Conservation (phyloP, 1,140 invertebrate species). For the Bactericera cockerelli region DNA sequence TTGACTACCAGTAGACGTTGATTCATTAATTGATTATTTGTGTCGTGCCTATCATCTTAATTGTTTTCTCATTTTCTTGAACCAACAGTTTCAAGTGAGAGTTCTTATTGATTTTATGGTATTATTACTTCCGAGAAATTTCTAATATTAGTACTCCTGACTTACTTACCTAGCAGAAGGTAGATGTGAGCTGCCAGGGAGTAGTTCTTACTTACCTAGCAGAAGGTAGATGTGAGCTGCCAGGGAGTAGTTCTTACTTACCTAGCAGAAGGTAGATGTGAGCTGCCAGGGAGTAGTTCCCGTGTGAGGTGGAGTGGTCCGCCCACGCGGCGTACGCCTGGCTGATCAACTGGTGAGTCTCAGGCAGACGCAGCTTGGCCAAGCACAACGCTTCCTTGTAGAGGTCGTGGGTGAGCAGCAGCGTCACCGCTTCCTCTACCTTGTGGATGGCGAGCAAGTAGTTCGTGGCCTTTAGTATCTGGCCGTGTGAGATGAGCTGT, state of each 20-base stretch:
- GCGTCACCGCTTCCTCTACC: neutral
- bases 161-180: neutral
- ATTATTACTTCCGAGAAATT: no score
- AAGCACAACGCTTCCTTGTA: constrained; percentile 2
- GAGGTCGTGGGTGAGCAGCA: neutral
- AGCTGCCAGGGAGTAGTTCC: neutral
- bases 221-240: neutral
- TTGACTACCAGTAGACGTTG: no score
- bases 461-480: neutral
- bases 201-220: neutral
- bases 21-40: no score
- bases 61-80: no score
- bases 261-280: neutral
- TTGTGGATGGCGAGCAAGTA: neutral
- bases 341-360: neutral
- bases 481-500: neutral
- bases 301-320: neutral
- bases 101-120: no score
- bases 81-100: no score
- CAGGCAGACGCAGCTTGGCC: neutral
- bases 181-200: neutral
- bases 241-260: neutral
- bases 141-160: no score
- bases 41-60: no score
- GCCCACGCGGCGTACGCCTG: neutral